A percentile compares a stretch with the other conserved stretches of the same genome.
phyloP scores from a whole-genome alignment of 1,140 invertebrate species.

The Leptonema lineaticorne region DNA sequence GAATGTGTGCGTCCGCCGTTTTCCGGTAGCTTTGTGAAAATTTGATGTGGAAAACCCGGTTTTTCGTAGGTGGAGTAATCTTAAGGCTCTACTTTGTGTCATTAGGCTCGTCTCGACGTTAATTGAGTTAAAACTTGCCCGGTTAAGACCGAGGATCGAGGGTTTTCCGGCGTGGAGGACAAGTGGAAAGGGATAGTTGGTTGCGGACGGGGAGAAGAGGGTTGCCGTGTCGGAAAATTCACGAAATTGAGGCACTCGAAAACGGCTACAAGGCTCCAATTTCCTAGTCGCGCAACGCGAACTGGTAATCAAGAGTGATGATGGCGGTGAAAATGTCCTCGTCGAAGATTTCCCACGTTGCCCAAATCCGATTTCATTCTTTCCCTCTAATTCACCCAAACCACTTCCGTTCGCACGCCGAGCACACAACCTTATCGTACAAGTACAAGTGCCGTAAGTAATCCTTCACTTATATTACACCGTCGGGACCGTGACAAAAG shows the following conservation, averaged over 20 bases:
- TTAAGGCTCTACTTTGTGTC: neutral
- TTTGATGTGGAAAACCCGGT: neutral
- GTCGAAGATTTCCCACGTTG: neutral
- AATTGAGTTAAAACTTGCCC: neutral
- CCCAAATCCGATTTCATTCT: too few relatives aligned
- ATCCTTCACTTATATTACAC: too few relatives aligned
- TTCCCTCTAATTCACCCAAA: too few relatives aligned
- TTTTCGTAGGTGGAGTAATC: neutral
- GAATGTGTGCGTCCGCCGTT: neutral
- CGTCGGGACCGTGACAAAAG: too few relatives aligned
- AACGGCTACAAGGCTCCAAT: neutral
- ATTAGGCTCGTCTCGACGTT: neutral
- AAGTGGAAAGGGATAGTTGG: neutral
- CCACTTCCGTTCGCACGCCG: neutral
- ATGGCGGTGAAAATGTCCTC: neutral
- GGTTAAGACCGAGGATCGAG: too few relatives aligned
- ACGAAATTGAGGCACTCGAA: neutral
- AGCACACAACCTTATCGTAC: too few relatives aligned
- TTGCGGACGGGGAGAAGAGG: neutral
- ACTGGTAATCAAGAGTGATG: neutral
- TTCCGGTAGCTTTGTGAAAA: neutral
- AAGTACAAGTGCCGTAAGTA: too few relatives aligned
- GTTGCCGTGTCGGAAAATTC: too few relatives aligned
- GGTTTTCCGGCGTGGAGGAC: neutral
- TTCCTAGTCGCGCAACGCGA: neutral